Evolutionary conservation across 2,113 vertebrate genomes (phyloP), one percentile per base, ranked within the genome.

Genomic region (Fukomys damarensis): DNA sequence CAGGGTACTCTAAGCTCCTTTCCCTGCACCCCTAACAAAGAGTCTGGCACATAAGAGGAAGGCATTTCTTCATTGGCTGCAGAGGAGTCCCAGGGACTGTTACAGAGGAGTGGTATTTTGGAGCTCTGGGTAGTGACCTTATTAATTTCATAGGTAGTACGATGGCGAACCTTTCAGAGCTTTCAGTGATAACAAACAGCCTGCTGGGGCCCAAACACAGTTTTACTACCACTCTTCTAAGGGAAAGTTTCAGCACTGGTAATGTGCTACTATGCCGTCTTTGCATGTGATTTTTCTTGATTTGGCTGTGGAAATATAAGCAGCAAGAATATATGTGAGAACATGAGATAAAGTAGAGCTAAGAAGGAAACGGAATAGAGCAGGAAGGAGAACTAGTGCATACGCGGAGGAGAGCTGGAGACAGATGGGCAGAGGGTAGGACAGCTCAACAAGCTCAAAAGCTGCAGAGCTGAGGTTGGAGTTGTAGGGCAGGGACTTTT

Each of bases 271-370:
- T 84, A 66, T 17, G 38, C 46, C 24, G 58, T 63, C 26, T 80
- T 41, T 35, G 30, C 28, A 20, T n/a, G 76, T 91, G 58, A 43
- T 87, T 91, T 91, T 94, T 85, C 38, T 88, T 88, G 41, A 77
- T 80, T 65, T 86, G 72, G 28, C 63, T 96, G 46, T 19, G 77
- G 68, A 70, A 84, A 89, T 49, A 22, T 20, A 54, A 65, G 52
- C 58, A 61, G 68, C 66, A 94, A 77, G 81, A 85, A 79, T 4
- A 3, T 32, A n/a, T 11, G n/a, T 58, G 58, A 35, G 83, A 84
- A 91, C 76, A 49, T 32, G 41, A 87, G 65, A 59, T 4, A 41
- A 82, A 66, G 46, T 41, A 22, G 41, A 66, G n/a, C 35, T 74
- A 28, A 38, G 52, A 16, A 24, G 20, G 74, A 83, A 38, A n/a